Evolutionary conservation across 2,797 vertebrate species (phyloP), one percentile per base, ranked within the genome.

Genomic region (Podargus strigoides): DNA sequence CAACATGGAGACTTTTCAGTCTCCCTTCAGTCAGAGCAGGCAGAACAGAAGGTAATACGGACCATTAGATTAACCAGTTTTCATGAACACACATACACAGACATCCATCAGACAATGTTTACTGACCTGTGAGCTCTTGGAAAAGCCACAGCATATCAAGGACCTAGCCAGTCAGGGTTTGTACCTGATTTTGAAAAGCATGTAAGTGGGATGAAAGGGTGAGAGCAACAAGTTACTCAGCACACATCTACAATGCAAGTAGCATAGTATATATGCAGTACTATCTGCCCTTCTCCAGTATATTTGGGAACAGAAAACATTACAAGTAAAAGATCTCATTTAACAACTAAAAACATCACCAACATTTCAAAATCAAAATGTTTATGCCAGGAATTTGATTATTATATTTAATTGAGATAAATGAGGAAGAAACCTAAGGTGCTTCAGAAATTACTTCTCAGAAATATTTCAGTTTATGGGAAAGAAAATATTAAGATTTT

Each of bases 41-140:
- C 67, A 4, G 56, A 89, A 80, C 69, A 90, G 87, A 94, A 80
- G 79, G 41, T 47, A 89, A 68, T 73, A 95, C 0, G 8, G 82
- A 80, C 85, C 85, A 94, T 89, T 74, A 93, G 81, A 64, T 80
- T 70, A 83, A 92, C 64, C 69, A 85, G 53, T 64, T 75, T 81
- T 42, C 85, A 94, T 5, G 42, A 86, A 64, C 59, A 87, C 60
- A 26, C 49, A 72, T 6, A 77, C 0, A 85, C 4, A 27, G 82
- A 55, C 52, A 79, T 47, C 86, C 89, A 93, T 93, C 95, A 93
- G 78, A 89, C 76, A 93, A 92, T 75, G 87, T 89, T 91, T 90
- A 91, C 73, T 90, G 87, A 95, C 89, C 91, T 91, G 80, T 68
- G 89, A 91, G 90, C 89, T 68, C 93, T 68, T 41, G 16, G 63